Evolutionary conservation across 2,888 invertebrate species (phyloP).

Genomic region (Tetranychus truncatus): DNA sequence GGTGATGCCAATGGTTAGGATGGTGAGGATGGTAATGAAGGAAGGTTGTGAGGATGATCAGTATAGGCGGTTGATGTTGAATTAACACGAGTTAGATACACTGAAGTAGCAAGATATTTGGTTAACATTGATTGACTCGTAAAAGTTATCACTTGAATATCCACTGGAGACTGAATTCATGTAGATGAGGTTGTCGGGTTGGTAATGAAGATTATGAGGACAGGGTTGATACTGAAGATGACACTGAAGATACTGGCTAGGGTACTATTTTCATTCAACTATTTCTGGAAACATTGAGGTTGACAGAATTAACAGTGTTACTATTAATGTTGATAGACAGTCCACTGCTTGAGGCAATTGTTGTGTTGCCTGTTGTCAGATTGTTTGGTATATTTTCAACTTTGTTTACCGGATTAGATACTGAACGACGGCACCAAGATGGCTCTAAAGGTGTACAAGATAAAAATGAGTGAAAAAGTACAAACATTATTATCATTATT

Average conservation of each 20-base stretch:
- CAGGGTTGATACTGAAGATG: neutral
- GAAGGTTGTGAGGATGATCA: neutral
- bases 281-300: neutral
- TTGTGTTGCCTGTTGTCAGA: neutral
- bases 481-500: no score
- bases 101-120: neutral
- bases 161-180: neutral
- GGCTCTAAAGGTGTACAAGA: neutral
- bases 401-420: neutral
- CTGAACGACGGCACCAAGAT: neutral
- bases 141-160: neutral
- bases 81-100: neutral
- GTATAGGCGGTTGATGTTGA: neutral
- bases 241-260: neutral
- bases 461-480: no score
- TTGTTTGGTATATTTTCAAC: neutral
- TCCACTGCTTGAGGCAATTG: neutral
- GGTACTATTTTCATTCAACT: neutral
- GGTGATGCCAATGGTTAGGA: neutral
- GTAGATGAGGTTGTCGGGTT: neutral
- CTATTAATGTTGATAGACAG: neutral
- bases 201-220: neutral
- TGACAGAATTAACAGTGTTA: neutral
- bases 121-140: neutral
- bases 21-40: conserved; percentile 1